Percentiles rank a stretch among this genome's conserved stretches.
phyloP scores from a whole-genome alignment of 1,140 invertebrate genomes.

The Ceratina japonica region DNA sequence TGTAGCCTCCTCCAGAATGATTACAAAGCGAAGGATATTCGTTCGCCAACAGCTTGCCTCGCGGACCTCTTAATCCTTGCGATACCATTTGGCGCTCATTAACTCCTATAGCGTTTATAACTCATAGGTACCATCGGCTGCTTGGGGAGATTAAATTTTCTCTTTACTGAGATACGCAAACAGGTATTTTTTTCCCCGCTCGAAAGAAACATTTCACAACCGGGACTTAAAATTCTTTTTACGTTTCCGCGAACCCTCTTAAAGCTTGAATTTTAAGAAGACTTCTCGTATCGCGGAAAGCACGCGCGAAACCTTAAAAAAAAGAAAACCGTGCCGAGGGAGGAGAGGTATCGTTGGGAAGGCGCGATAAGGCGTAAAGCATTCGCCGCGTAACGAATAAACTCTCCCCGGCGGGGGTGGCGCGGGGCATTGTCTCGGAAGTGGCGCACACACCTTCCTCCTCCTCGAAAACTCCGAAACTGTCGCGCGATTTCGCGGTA shows the following conservation, averaged over 20 bases:
- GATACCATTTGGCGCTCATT: background rate
- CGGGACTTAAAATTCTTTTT: background rate
- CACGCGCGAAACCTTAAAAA: conserved; percentile 3
- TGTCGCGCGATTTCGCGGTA: conserved; percentile 40
- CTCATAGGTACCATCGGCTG: no score
- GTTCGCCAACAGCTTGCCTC: background rate
- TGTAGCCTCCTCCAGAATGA: conserved; percentile 19
- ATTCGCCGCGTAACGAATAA: conserved; percentile 22
- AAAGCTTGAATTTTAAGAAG: background rate
- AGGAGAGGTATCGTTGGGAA: background rate
- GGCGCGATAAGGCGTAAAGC: conserved; percentile 23
- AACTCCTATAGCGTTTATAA: background rate
- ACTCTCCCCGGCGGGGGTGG: conserved; percentile 19
- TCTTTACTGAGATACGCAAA: no score
- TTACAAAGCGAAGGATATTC: conserved; percentile 1
- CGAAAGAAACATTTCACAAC: background rate
- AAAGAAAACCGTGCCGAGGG: background rate
- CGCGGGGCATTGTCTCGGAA: conserved; percentile 41
- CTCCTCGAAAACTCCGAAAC: conserved; percentile 45
- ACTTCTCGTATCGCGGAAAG: background rate
- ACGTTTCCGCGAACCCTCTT: background rate
- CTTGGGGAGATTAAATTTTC: no score
- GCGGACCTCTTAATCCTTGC: conserved; percentile 11
- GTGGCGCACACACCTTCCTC: conserved; percentile 29
- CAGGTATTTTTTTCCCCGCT: no score